phyloP scores from a whole-genome alignment of 2,113 vertebrate species.

The Hippocampus guttulatus region DNA sequence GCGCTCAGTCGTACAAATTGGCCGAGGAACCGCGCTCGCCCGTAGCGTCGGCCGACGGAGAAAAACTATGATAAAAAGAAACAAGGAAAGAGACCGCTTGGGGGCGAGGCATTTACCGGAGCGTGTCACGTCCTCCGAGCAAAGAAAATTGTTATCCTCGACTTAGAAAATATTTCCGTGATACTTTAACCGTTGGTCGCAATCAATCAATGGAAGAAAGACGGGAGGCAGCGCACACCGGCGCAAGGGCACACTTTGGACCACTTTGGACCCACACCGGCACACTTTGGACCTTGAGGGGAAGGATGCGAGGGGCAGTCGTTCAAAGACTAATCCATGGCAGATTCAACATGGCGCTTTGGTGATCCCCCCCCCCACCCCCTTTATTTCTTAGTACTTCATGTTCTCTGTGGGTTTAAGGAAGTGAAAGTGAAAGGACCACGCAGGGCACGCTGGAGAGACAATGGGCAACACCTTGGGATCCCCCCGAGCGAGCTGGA shows the following conservation, averaged over 20 bases:
- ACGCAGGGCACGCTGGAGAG: no score
- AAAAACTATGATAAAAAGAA: conserved; percentile 45
- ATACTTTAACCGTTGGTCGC: conserved; percentile 57
- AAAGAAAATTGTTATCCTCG: conserved; percentile 57
- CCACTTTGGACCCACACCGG: no score
- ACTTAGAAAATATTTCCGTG: conserved; percentile 63
- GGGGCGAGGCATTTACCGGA: conserved; percentile 53
- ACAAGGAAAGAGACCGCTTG: conserved; percentile 43
- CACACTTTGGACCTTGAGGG: neutral
- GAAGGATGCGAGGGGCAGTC: neutral
- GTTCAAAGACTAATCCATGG: no score
- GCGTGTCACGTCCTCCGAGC: conserved; percentile 47
- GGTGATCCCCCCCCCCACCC: no score
- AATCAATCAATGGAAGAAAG: conserved; percentile 57
- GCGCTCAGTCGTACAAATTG: conserved; percentile 73
- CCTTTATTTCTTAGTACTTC: neutral
- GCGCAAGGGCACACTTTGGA: no score
- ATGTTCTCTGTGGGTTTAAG: neutral
- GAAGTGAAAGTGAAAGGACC: neutral
- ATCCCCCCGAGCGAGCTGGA: no score
- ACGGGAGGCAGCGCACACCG: conserved; percentile 8
- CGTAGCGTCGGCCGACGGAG: conserved; percentile 34
- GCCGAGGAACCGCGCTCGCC: conserved; percentile 44
- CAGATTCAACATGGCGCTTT: neutral
- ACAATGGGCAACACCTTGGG: no score